These are phyloP conservation scores for Eulithis testata DNA, from an alignment of 2,888 invertebrate genomes.

Conservation along the genomic window DNA sequence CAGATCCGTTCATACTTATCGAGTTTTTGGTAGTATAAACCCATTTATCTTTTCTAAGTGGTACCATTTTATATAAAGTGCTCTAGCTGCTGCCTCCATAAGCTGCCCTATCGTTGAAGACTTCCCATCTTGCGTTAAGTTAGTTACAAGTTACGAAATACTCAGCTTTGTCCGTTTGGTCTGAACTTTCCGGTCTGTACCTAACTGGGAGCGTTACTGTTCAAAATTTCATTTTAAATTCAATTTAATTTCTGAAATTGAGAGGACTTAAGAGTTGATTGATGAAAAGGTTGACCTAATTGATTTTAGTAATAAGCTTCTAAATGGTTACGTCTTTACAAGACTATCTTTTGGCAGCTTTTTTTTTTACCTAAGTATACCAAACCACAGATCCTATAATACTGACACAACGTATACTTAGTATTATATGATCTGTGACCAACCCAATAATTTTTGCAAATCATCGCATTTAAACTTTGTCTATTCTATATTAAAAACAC, in stretches of 20 bases:
- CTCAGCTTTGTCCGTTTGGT: slow-evolving; percentile 50
- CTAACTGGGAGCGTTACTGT: slow-evolving; percentile 31
- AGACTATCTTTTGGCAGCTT: background rate
- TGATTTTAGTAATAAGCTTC: slow-evolving; percentile 15
- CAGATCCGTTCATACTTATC: too few species aligned
- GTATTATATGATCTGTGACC: too few species aligned
- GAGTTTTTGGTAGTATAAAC: too few species aligned
- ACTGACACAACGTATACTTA: too few species aligned
- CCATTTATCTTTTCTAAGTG: too few species aligned
- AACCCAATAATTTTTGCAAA: too few species aligned
- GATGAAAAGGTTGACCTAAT: slow-evolving; percentile 23
- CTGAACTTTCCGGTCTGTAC: slow-evolving; percentile 34
- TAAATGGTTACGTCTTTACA: background rate
- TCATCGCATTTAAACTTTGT: too few species aligned
- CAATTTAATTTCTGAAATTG: slow-evolving; percentile 37
- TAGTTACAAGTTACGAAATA: slow-evolving; percentile 55
- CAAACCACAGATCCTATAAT: too few species aligned
- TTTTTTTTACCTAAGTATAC: too few species aligned
- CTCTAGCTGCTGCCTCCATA: background rate
- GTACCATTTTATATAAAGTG: too few species aligned
- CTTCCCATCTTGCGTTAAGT: slow-evolving; percentile 48
- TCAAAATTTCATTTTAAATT: slow-evolving; percentile 29
- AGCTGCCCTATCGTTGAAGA: slow-evolving; percentile 23
- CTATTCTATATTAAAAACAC: too few species aligned
- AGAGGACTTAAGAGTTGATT: slow-evolving; percentile 28